Evolutionary conservation across 2,113 vertebrate species (phyloP).

Genomic region (Alouatta palliata): DNA sequence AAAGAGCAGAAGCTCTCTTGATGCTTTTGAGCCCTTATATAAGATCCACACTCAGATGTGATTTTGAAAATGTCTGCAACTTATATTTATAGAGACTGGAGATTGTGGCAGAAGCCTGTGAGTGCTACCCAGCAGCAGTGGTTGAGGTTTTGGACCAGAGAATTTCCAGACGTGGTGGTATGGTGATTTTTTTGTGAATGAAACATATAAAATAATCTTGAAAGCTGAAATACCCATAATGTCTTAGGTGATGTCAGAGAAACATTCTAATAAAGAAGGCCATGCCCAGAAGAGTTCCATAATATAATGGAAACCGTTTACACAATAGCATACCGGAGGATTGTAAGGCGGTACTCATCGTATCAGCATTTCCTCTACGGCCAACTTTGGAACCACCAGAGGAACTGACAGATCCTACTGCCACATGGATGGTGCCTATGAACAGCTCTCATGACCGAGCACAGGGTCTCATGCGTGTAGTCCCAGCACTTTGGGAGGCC

Average conservation of each 20-base stretch:
- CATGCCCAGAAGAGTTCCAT: background rate
- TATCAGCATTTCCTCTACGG: background rate
- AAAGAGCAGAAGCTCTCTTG: background rate
- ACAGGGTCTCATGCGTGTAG: too few species aligned
- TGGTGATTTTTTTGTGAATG: background rate
- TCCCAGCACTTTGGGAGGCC: too few species aligned
- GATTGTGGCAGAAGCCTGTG: background rate
- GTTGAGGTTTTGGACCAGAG: background rate
- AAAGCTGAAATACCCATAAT: background rate
- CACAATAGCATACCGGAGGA: background rate
- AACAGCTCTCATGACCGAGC: background rate
- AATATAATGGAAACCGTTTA: background rate
- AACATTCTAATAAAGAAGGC: background rate
- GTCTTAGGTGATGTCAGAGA: background rate
- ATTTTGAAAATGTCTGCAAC: background rate
- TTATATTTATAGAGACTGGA: background rate
- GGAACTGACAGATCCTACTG: background rate
- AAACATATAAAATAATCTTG: background rate
- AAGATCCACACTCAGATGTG: background rate
- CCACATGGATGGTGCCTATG: background rate
- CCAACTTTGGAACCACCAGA: background rate
- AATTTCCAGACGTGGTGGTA: background rate
- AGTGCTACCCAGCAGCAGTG: background rate
- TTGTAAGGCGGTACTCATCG: background rate
- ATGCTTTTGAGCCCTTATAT: background rate